Conservation (phyloP, 2,888 invertebrate genomes). For the Melipona bicolor region DNA sequence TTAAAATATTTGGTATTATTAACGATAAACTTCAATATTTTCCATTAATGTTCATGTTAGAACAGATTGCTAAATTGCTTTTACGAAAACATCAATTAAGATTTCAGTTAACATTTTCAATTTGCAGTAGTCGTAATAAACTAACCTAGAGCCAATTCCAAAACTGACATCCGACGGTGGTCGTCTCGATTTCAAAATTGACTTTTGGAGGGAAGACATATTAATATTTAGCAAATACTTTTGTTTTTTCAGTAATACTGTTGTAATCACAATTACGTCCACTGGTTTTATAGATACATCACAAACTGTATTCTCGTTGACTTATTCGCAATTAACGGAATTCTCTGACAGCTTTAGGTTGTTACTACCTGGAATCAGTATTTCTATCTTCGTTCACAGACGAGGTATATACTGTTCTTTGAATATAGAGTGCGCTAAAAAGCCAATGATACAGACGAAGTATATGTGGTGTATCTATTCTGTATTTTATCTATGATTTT, state of each 20-base stretch:
- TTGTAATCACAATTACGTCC: conserved; percentile 19
- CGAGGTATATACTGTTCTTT: not conserved
- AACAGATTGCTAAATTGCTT: not conserved
- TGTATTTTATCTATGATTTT: no score
- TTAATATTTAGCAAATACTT: conserved; percentile 42
- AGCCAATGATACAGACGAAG: no score
- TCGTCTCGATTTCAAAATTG: conserved; percentile 88
- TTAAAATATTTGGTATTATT: not conserved
- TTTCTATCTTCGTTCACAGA: conserved; percentile 7
- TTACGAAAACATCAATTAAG: not conserved
- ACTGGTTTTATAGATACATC: conserved; percentile 48
- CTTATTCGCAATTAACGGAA: conserved; percentile 22
- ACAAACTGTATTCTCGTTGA: conserved; percentile 37
- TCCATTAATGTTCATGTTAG: not conserved
- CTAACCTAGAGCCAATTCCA: conserved; percentile 79
- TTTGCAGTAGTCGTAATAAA: conserved; percentile 21
- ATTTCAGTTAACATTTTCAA: conserved; percentile 24
- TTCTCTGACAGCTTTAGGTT: conserved; percentile 40
- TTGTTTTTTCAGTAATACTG: conserved; percentile 40
- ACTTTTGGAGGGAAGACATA: conserved; percentile 90
- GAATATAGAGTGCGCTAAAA: no score
- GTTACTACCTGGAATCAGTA: conserved; percentile 37
- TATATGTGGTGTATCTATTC: no score
- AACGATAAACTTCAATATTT: not conserved
- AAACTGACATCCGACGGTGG: conserved; percentile 85